Evolutionary conservation across 30 jellyfish, hydroid and myxozoan genomes (phyloP).

Genomic region (Aurelia sp.): DNA sequence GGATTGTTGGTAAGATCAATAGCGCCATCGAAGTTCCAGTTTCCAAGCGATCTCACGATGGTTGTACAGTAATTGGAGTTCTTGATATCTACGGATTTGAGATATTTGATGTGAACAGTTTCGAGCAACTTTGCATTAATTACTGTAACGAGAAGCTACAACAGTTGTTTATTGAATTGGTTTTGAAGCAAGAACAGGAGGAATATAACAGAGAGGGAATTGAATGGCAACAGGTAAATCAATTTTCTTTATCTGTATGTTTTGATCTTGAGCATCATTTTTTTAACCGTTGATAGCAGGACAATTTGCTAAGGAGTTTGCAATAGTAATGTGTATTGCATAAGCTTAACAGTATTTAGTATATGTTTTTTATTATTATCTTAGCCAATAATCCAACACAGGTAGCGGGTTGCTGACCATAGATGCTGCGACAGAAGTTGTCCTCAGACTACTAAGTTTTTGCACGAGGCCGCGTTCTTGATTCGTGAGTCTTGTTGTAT

Average conservation of each 20-base stretch:
- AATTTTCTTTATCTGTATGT: neutral
- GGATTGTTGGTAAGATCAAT: constrained; percentile 93
- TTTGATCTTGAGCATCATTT: neutral
- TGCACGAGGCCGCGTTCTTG: no score
- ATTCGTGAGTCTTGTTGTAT: no score
- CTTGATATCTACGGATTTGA: constrained; percentile 95
- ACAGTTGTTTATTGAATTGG: constrained; percentile 92
- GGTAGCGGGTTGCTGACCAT: no score
- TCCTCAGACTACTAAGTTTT: no score
- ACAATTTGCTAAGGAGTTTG: no score
- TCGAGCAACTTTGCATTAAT: constrained; percentile 92
- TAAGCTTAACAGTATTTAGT: no score
- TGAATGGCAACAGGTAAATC: constrained; percentile 89
- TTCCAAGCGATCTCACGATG: constrained; percentile 46
- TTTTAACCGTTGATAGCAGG: neutral
- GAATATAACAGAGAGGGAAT: constrained; percentile 89
- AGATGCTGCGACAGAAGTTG: no score
- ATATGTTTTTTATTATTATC: no score
- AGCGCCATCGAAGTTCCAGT: constrained; percentile 85
- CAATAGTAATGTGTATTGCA: no score
- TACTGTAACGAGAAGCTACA: constrained; percentile 95
- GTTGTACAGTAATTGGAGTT: constrained; percentile 92
- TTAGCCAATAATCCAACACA: no score
- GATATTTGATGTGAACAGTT: constrained; percentile 89
- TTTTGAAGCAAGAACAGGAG: constrained; percentile 93